A percentile compares a stretch with the other conserved stretches of the same genome.
Conservation (phyloP, 2,888 invertebrate genomes). For the Dolomedes plantarius region DNA sequence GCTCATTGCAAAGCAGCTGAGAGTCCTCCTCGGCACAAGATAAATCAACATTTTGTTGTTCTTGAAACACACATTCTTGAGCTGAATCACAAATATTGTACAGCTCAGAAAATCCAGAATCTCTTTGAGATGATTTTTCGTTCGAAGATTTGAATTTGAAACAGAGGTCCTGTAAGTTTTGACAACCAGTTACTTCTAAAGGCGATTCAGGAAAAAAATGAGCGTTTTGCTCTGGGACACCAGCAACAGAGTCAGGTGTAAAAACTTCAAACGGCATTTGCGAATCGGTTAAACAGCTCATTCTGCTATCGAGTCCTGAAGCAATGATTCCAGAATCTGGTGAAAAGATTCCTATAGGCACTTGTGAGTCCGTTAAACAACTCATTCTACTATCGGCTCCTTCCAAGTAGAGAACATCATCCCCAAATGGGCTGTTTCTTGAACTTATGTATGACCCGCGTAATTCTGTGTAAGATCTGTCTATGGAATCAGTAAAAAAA, state of each 20-base stretch:
- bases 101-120: slow-evolving; percentile 57
- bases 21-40: neutral
- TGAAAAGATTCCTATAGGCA: neutral
- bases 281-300: neutral
- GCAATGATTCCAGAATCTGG: neutral
- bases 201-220: neutral
- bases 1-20: neutral
- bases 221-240: neutral
- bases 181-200: neutral
- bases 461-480: slow-evolving; percentile 20
- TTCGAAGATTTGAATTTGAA: slow-evolving; percentile 37
- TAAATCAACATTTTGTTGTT: neutral
- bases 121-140: slow-evolving; percentile 42
- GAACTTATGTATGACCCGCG: slow-evolving; percentile 24
- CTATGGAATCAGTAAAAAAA: slow-evolving; percentile 42
- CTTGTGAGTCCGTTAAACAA: neutral
- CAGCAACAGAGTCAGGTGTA: neutral
- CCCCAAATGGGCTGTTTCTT: slow-evolving; percentile 24
- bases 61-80: neutral
- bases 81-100: slow-evolving; percentile 31
- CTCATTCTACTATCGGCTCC: slow-evolving; percentile 2
- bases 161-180: slow-evolving; percentile 5
- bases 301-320: neutral
- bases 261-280: neutral
- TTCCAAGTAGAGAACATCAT: neutral